These are phyloP conservation scores for Acanthopagrus latus DNA, from an alignment of 2,797 vertebrate genomes.

Conservation along the genomic window DNA sequence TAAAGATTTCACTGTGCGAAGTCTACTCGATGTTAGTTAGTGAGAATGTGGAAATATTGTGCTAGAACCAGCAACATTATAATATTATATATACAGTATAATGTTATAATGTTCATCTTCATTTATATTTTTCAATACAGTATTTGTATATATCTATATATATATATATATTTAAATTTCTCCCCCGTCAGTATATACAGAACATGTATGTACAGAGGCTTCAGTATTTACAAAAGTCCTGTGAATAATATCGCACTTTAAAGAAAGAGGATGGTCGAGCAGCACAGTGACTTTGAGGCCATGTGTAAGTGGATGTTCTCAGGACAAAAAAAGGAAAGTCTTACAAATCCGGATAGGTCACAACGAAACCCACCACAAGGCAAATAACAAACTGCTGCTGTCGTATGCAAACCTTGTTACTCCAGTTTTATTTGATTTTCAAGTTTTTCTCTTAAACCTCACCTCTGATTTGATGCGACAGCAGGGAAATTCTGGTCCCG, in stretches of 20 bases:
- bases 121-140: constrained; percentile 63
- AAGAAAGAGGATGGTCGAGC: constrained; percentile 61
- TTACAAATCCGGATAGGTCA: constrained; percentile 58
- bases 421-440: constrained; percentile 60
- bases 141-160: constrained; percentile 61
- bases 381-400: constrained; percentile 63
- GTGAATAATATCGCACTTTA: constrained; percentile 63
- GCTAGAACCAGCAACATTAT: constrained; percentile 67
- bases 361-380: constrained; percentile 64
- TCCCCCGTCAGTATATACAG: constrained; percentile 74
- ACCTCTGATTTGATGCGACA: constrained; percentile 41
- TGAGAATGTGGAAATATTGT: constrained; percentile 71
- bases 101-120: constrained; percentile 51
- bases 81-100: constrained; percentile 60
- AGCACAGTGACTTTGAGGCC: constrained; percentile 74
- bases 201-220: constrained; percentile 71
- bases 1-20: constrained; percentile 31
- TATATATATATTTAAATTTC: constrained; percentile 59
- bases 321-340: constrained; percentile 52
- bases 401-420: constrained; percentile 43
- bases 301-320: constrained; percentile 50
- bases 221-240: constrained; percentile 73
- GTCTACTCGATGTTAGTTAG: constrained; percentile 46
- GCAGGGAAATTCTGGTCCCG: constrained; percentile 69
- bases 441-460: constrained; percentile 42